These are phyloP conservation scores for Harpegnathos saltator DNA, from an alignment of 1,140 invertebrate species.

Conservation along the genomic window DNA sequence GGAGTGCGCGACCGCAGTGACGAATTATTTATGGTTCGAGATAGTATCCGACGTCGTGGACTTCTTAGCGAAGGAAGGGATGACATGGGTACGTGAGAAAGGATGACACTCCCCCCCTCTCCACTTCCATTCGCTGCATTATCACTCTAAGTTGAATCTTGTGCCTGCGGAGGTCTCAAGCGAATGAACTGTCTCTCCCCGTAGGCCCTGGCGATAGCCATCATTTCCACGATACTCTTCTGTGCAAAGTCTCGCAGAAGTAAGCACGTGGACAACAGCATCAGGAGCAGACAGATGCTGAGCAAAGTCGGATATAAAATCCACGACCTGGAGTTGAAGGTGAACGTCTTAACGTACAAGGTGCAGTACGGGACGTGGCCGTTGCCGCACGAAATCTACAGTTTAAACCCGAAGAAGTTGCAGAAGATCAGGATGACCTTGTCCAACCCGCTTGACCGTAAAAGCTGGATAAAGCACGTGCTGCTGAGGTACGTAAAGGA, in stretches of 20 bases:
- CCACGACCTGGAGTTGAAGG: slow-evolving; percentile 79
- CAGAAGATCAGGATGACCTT: slow-evolving; percentile 69
- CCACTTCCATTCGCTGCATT: too few relatives aligned
- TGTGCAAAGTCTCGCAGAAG: slow-evolving; percentile 70
- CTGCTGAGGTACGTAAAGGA: slow-evolving; percentile 68
- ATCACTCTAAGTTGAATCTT: too few relatives aligned
- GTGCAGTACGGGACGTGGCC: slow-evolving; percentile 81
- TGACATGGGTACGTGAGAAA: slow-evolving; percentile 76
- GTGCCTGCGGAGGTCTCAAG: too few relatives aligned
- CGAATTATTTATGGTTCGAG: slow-evolving; percentile 80
- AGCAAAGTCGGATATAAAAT: slow-evolving; percentile 75
- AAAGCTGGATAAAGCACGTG: slow-evolving; percentile 75
- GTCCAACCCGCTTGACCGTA: slow-evolving; percentile 66
- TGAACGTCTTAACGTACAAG: slow-evolving; percentile 81
- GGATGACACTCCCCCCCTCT: neutral
- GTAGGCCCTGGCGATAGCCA: slow-evolving; percentile 71
- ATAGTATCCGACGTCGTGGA: slow-evolving; percentile 82
- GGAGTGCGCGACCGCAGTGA: slow-evolving; percentile 76
- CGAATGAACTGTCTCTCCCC: slow-evolving; percentile 10
- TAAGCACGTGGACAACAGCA: slow-evolving; percentile 20
- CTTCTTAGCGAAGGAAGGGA: slow-evolving; percentile 73
- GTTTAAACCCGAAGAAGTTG: slow-evolving; percentile 61
- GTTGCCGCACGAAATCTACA: slow-evolving; percentile 69
- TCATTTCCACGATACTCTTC: slow-evolving; percentile 67
- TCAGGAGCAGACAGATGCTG: slow-evolving; percentile 61